Evolutionary conservation across 2,888 invertebrate genomes (phyloP), one percentile per base, ranked within the genome.

Genomic region (Isoperla grammatica): DNA sequence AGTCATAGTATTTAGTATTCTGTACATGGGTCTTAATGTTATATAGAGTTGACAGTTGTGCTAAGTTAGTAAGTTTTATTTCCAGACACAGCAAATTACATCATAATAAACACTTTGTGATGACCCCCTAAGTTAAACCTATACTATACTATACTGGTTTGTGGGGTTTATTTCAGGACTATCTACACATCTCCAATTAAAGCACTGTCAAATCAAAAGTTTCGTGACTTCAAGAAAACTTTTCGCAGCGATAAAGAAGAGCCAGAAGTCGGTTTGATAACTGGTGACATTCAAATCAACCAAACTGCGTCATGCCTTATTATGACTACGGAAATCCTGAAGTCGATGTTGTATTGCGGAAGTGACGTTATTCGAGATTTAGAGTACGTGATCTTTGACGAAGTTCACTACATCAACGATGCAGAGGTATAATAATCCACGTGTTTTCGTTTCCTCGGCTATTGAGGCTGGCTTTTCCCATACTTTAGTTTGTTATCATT

Each of bases 101-200:
- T n/a, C n/a, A n/a, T n/a, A n/a, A n/a, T n/a, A n/a, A n/a, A n/a
- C n/a, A n/a, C n/a, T n/a, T n/a, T n/a, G n/a, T n/a, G n/a, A n/a
- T n/a, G n/a, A n/a, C n/a, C n/a, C n/a, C n/a, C n/a, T n/a, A n/a
- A n/a, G n/a, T n/a, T n/a, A n/a, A n/a, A n/a, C n/a, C n/a, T n/a
- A n/a, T n/a, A n/a, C n/a, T n/a, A n/a, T n/a, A n/a, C n/a, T n/a
- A n/a, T n/a, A n/a, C n/a, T n/a, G n/a, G n/a, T n/a, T n/a, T n/a
- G n/a, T n/a, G n/a, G n/a, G n/a, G 55, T 60, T 58, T 40, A 46
- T 70, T 66, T 56, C 69, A 85, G 91, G 68, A 84, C 91, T 1
- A 90, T 99, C 64, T 99, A 99, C 75, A 99, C 99, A 0, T 98
- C 98, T 0, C 99, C 99, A 0, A 98, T 99, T 66, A 99, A 99